Base-by-base conservation (phyloP, 2,888 invertebrate genomes). In the Ariolimax columbianus region DNA sequence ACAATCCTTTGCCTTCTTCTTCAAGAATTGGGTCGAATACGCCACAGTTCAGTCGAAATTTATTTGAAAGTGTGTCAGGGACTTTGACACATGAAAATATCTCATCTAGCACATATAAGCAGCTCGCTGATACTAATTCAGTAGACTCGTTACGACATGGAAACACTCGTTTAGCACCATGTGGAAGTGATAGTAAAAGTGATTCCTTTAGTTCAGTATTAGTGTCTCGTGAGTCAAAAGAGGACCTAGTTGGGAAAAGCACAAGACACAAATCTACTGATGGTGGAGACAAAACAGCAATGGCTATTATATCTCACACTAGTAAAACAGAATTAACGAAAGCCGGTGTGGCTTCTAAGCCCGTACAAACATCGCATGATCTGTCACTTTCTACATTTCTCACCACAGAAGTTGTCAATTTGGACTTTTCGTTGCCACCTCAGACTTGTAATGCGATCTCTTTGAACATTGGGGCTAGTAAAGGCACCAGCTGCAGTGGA, bases 11-110 rank as follows among this genome's bases (percentile, higher is more conserved):
- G 33, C 68, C 79, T 30, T 68, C 72, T 7, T 47, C 79, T 19
- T 43, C 68, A 55, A 33, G 72, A 47, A 51, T 14, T 36, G 51
- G 81, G 36, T 33, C n/a, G 2, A 40, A 30, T 47, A 33, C 68
- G 38, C 47, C 81, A 72, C 70, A 55, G 38, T 72, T 72, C 30
- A 81, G 59, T 33, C 70, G 81, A 2, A 81, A 81, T 55, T 72
- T 81, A 26, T 81, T 81, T 81, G 81, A 81, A 72, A 81, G 81
- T 81, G 81, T 81, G n/a, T 72, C 81, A 7, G 81, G 81, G 17
- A 72, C 81, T 26, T 72, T 81, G 55, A 81, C 70, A 59, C 47
- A 51, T 38, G 72, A 72, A 9, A 36, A 19, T 55, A 70, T 33
- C 0, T 72, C 72, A 38, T 51, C 55, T 3, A 47, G 79, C 30